A percentile compares a stretch with the other conserved stretches of the same genome.
Conservation (phyloP, 2,888 invertebrate species). For the Thymelicus lineola region DNA sequence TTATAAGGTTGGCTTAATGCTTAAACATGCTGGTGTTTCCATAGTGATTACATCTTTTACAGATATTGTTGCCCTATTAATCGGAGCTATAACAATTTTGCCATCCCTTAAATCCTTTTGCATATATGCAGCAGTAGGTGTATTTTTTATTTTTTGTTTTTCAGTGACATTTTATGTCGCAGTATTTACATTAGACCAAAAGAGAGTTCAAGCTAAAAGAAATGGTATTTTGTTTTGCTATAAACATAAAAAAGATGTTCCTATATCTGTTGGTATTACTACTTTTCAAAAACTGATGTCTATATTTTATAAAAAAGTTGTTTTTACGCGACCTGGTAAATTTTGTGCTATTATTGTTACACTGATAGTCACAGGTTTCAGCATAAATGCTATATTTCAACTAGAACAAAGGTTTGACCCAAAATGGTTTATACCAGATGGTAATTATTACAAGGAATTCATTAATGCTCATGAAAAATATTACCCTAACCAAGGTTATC, state of each 20-base stretch:
- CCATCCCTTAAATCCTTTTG: conserved; percentile 94
- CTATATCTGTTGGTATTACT: conserved; percentile 83
- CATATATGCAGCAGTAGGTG: conserved; percentile 91
- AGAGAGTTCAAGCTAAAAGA: conserved; percentile 85
- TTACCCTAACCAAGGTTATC: conserved; percentile 88
- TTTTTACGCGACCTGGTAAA: conserved; percentile 89
- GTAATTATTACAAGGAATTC: conserved; percentile 88
- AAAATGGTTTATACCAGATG: conserved; percentile 91
- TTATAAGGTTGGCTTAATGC: conserved; percentile 88
- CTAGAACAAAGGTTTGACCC: conserved; percentile 92
- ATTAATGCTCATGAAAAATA: conserved; percentile 81
- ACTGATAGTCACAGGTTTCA: conserved; percentile 84
- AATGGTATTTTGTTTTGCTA: conserved; percentile 89
- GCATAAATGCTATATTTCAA: conserved; percentile 86
- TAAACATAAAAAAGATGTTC: conserved; percentile 83
- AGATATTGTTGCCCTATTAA: conserved; percentile 91
- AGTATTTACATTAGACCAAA: conserved; percentile 89
- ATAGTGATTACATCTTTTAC: conserved; percentile 94
- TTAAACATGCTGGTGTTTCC: conserved; percentile 93
- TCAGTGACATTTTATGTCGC: conserved; percentile 93
- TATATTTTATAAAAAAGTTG: conserved; percentile 86
- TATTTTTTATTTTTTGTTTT: conserved; percentile 90
- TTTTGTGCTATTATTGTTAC: conserved; percentile 86
- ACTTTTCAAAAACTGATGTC: conserved; percentile 85
- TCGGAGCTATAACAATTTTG: conserved; percentile 91